A percentile compares a stretch with the other conserved stretches of the same genome.
Evolutionary conservation across 2,113 vertebrate species (phyloP).

Genomic region (Barbus barbus): DNA sequence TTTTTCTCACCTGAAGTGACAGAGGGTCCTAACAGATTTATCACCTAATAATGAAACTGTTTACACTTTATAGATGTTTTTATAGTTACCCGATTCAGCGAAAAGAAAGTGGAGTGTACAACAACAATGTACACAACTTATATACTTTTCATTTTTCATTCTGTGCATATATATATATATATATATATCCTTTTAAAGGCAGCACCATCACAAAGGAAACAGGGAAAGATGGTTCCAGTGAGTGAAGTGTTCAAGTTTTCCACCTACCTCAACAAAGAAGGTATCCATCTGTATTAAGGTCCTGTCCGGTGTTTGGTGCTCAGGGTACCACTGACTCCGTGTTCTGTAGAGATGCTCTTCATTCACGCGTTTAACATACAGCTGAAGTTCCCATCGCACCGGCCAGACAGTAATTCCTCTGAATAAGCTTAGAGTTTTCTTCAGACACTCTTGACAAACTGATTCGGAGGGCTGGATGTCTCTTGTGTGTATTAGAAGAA

Average conservation of each 20-base stretch:
- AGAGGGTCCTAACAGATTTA: slow-evolving; percentile 13
- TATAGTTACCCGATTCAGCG: background rate
- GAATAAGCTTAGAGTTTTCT: background rate
- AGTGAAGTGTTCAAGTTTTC: background rate
- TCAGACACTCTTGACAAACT: slow-evolving; percentile 11
- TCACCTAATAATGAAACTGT: slow-evolving; percentile 18
- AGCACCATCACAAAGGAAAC: background rate
- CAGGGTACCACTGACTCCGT: slow-evolving; percentile 39
- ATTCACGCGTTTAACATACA: slow-evolving; percentile 48
- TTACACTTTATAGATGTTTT: background rate
- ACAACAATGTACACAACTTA: background rate
- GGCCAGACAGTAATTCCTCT: slow-evolving; percentile 17
- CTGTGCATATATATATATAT: too few relatives aligned
- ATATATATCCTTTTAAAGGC: background rate
- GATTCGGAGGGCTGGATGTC: background rate
- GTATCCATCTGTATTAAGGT: slow-evolving; percentile 48
- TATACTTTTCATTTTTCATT: too few relatives aligned
- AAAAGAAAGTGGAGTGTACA: background rate
- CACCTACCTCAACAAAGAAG: slow-evolving; percentile 56
- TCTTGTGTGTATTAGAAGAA: background rate
- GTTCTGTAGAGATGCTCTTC: slow-evolving; percentile 48
- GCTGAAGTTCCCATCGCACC: slow-evolving; percentile 39
- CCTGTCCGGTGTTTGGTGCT: slow-evolving; percentile 26
- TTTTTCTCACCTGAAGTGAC: slow-evolving; percentile 1
- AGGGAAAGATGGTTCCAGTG: background rate